Evolutionary conservation across 2,113 vertebrate genomes (phyloP).

Genomic region (Gambusia affinis): DNA sequence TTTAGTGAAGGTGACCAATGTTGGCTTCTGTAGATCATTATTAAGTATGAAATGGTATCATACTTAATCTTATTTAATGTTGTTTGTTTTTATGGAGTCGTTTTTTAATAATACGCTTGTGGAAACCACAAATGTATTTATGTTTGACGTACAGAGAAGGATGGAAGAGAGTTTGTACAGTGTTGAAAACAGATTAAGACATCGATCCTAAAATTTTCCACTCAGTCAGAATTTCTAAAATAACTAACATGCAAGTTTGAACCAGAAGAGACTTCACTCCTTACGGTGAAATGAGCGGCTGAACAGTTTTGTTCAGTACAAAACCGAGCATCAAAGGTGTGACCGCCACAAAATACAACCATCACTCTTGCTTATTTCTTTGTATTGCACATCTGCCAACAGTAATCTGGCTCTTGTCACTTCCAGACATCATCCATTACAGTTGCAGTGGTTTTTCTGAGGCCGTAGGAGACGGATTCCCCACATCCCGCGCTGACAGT

Average conservation of each 20-base stretch:
- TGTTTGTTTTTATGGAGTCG: too few relatives aligned
- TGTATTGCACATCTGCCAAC: conserved; percentile 41
- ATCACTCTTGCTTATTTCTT: conserved; percentile 38
- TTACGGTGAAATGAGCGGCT: conserved; percentile 1
- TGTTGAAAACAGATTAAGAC: background rate
- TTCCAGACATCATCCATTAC: conserved; percentile 48
- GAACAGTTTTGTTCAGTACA: conserved; percentile 1
- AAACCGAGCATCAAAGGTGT: conserved; percentile 9
- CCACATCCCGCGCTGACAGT: conserved; percentile 46
- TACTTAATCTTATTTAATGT: too few relatives aligned
- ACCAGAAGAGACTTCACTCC: background rate
- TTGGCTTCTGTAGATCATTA: too few relatives aligned
- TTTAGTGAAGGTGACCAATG: too few relatives aligned
- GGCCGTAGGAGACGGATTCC: conserved; percentile 38
- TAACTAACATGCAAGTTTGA: background rate
- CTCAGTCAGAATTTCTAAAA: background rate
- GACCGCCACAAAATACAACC: conserved; percentile 26
- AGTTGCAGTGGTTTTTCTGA: conserved; percentile 44
- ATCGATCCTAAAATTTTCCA: background rate
- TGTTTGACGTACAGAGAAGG: background rate
- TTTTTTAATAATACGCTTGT: background rate
- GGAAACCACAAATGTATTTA: background rate
- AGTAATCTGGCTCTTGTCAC: conserved; percentile 44
- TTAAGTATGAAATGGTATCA: too few relatives aligned
- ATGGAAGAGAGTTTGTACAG: background rate